phyloP scores from a whole-genome alignment of 35 echinoderm and acorn worm genomes.

The Heliocidaris tuberculata region DNA sequence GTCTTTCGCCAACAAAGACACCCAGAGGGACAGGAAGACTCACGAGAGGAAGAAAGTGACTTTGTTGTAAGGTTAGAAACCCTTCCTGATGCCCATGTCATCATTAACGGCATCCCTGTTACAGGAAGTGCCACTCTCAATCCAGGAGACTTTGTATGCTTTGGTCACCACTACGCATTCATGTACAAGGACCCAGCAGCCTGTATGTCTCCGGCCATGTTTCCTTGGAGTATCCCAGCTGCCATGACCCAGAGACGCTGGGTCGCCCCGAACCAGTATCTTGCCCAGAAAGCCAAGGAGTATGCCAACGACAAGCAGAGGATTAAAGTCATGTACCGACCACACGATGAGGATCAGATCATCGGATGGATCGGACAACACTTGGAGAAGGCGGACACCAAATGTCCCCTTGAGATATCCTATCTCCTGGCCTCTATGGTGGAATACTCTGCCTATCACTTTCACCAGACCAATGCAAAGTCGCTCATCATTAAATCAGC shows the following conservation, averaged over 20 bases:
- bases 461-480: conserved; percentile 57
- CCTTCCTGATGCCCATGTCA: conserved; percentile 53
- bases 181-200: conserved; percentile 79
- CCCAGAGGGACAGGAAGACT: not conserved
- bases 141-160: conserved; percentile 72
- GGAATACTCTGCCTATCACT: conserved; percentile 69
- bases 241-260: conserved; percentile 44
- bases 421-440: conserved; percentile 64
- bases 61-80: conserved; percentile 72
- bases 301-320: conserved; percentile 63
- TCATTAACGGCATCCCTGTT: conserved; percentile 70
- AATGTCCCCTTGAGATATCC: conserved; percentile 46
- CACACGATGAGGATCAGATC: conserved; percentile 66
- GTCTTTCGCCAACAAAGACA: conserved; percentile 50
- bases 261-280: conserved; percentile 51
- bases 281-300: conserved; percentile 70
- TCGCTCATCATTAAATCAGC: conserved; percentile 58
- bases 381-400: conserved; percentile 25
- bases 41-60: conserved; percentile 46
- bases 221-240: conserved; percentile 48
- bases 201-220: conserved; percentile 6
- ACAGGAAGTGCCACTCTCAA: conserved; percentile 63
- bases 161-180: conserved; percentile 82
- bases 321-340: conserved; percentile 67
- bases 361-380: conserved; percentile 58